Percentiles rank a stretch among this genome's conserved stretches.
Evolutionary conservation across 2,113 vertebrate species (phyloP).

Genomic region (Pao palembangensis): DNA sequence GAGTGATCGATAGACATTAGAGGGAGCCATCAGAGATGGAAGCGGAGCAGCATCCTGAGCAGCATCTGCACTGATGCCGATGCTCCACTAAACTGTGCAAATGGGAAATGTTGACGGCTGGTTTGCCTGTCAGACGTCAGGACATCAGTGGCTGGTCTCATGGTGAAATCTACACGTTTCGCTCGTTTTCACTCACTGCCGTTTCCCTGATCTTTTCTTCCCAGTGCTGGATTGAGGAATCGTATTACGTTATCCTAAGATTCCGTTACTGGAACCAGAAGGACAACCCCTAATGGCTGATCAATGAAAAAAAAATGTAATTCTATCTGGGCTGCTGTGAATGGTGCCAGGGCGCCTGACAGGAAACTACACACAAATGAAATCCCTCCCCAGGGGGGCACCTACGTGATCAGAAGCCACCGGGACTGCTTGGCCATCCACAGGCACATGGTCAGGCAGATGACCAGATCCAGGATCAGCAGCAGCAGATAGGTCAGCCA

Average conservation of each 20-base stretch:
- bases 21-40: constrained; percentile 53
- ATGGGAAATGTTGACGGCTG: constrained; percentile 41
- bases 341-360: constrained; percentile 32
- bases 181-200: no score
- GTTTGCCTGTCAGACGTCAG: constrained; percentile 27
- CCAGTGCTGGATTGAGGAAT: no score
- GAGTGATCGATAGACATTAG: constrained; percentile 76
- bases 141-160: constrained; percentile 24
- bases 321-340: constrained; percentile 2
- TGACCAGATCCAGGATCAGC: constrained; percentile 86
- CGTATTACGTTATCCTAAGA: no score
- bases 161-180: no score
- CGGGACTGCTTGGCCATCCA: constrained; percentile 86
- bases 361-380: neutral
- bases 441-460: constrained; percentile 87
- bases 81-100: constrained; percentile 44
- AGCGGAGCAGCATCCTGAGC: constrained; percentile 46
- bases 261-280: neutral
- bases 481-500: constrained; percentile 92
- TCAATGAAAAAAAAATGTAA: constrained; percentile 8
- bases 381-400: constrained; percentile 39
- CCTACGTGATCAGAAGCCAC: constrained; percentile 86
- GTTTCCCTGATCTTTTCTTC: no score
- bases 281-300: neutral
- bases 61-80: constrained; percentile 45